A percentile compares a stretch with the other conserved stretches of the same genome.
phyloP scores from a whole-genome alignment of 23 tunicate genomes.

The Clavelina lepadiformis region DNA sequence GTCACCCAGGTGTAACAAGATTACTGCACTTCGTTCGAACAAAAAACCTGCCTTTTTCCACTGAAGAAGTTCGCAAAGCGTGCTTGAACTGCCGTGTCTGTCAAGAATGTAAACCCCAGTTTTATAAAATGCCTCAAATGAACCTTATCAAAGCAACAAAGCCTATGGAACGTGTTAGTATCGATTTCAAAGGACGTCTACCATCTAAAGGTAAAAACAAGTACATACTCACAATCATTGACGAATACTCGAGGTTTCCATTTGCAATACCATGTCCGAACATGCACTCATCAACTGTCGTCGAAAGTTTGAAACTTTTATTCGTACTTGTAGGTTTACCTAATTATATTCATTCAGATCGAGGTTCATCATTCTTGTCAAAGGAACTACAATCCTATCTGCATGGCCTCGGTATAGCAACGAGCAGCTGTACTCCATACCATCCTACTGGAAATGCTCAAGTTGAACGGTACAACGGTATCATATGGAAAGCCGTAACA shows the following conservation, averaged over 20 bases:
- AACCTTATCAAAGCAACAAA: slow-evolving; percentile 30
- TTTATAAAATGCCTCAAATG: background rate
- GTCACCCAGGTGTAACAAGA: slow-evolving; percentile 22
- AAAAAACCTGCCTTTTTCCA: slow-evolving; percentile 20
- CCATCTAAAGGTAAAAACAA: background rate
- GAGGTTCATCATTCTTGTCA: background rate
- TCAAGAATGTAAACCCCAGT: slow-evolving; percentile 12
- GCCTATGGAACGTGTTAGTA: slow-evolving; percentile 4
- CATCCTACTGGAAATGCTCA: slow-evolving; percentile 15
- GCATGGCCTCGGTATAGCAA: slow-evolving; percentile 4
- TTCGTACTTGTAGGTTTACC: slow-evolving; percentile 8
- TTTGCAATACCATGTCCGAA: slow-evolving; percentile 16
- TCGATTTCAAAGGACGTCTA: background rate
- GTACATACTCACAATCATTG: slow-evolving; percentile 6
- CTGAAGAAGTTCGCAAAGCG: slow-evolving; percentile 15
- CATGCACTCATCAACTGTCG: slow-evolving; percentile 18
- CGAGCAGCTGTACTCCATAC: slow-evolving; percentile 3
- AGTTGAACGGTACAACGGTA: slow-evolving; percentile 6
- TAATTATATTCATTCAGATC: slow-evolving; percentile 14
- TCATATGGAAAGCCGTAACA: slow-evolving; percentile 13
- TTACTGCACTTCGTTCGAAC: slow-evolving; percentile 21
- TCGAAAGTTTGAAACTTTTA: background rate
- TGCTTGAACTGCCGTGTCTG: slow-evolving; percentile 14
- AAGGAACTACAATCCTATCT: slow-evolving; percentile 1
- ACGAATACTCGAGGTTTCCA: slow-evolving; percentile 2